Evolutionary conservation across 2,888 invertebrate species (phyloP).

Genomic region (Yponomeuta plumbellus): DNA sequence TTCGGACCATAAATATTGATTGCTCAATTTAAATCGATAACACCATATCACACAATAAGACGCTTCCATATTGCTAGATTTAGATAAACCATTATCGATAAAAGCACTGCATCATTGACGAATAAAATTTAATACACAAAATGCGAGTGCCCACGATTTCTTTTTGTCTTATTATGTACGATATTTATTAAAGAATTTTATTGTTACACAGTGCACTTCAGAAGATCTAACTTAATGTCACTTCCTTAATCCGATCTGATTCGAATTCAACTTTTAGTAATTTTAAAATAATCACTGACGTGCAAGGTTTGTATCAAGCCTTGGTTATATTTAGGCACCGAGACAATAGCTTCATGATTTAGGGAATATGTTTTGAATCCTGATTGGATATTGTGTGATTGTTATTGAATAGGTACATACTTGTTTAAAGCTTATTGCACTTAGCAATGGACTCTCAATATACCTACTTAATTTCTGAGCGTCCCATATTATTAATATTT

Average conservation of each 20-base stretch:
- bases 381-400: background rate
- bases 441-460: background rate
- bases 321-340: background rate
- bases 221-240: background rate
- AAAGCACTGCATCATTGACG: conserved; percentile 16
- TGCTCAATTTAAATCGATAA: conserved; percentile 46
- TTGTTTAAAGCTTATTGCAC: background rate
- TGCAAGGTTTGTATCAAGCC: conserved; percentile 11
- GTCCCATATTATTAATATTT: background rate
- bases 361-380: background rate
- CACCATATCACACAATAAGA: conserved; percentile 43
- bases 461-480: background rate
- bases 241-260: background rate
- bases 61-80: conserved; percentile 48
- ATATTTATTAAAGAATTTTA: too few species aligned
- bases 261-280: background rate
- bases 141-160: background rate
- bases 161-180: too few species aligned
- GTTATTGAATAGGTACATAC: background rate
- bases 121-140: background rate
- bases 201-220: background rate
- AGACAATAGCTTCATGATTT: conserved; percentile 2
- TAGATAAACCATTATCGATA: conserved; percentile 25
- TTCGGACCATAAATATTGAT: conserved; percentile 20
- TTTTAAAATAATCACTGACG: background rate